Evolutionary conservation across 1,140 invertebrate species (phyloP).

Genomic region (Ladona fulva): DNA sequence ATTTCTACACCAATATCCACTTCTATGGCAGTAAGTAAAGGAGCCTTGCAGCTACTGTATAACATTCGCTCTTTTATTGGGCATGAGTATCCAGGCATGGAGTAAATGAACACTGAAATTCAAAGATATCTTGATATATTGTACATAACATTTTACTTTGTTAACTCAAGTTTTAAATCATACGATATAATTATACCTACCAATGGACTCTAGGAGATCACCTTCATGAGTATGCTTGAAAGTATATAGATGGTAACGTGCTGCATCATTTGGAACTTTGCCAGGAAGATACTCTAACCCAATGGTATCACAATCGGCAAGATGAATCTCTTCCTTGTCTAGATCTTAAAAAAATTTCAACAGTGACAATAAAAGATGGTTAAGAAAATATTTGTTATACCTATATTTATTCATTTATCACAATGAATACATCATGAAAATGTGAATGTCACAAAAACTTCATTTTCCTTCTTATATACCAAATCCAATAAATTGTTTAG

Average conservation of each 20-base stretch:
- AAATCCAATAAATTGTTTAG: no score
- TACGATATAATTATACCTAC: slow-evolving; percentile 40
- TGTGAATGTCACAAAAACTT: no score
- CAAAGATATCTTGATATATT: neutral
- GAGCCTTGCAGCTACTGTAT: slow-evolving; percentile 92
- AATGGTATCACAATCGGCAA: slow-evolving; percentile 50
- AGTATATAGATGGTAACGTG: slow-evolving; percentile 85
- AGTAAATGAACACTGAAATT: slow-evolving; percentile 86
- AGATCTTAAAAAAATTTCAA: slow-evolving; percentile 46
- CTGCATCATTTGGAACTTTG: slow-evolving; percentile 71
- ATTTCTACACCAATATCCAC: slow-evolving; percentile 54
- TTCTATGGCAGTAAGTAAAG: slow-evolving; percentile 71
- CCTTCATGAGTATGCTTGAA: slow-evolving; percentile 90
- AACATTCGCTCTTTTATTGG: slow-evolving; percentile 95
- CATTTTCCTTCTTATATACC: no score
- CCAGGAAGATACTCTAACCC: slow-evolving; percentile 54
- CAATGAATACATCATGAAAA: no score
- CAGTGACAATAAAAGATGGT: no score
- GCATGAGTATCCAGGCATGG: slow-evolving; percentile 90
- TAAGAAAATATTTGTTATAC: no score
- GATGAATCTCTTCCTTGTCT: slow-evolving; percentile 64
- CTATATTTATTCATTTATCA: no score
- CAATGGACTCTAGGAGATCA: slow-evolving; percentile 71
- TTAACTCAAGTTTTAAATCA: neutral
- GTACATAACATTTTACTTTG: neutral